Conservation (phyloP, 2,888 invertebrate genomes). For the Cheilosia pagana region DNA sequence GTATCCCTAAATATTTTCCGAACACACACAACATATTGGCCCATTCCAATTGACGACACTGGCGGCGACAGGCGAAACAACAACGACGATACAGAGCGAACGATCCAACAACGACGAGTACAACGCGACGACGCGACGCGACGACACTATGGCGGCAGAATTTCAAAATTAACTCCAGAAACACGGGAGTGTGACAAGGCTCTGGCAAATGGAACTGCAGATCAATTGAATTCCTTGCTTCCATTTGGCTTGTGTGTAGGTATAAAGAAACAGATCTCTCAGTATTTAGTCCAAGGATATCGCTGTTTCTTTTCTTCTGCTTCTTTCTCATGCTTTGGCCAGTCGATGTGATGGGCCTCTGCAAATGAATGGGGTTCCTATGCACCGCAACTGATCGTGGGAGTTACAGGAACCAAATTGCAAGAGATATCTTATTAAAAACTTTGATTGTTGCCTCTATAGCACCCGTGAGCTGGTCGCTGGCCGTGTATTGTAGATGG, state of each 20-base stretch:
- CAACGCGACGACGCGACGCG: constrained; percentile 69
- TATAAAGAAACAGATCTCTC: constrained; percentile 20
- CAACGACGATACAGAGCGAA: constrained; percentile 49
- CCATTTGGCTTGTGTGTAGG: constrained; percentile 63
- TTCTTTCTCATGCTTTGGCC: neutral
- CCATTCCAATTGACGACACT: constrained; percentile 73
- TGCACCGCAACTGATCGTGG: constrained; percentile 44
- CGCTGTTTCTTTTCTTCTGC: neutral
- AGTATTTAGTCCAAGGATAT: constrained; percentile 73
- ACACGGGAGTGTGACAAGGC: constrained; percentile 71
- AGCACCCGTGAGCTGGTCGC: constrained; percentile 1
- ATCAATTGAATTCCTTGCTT: constrained; percentile 73
- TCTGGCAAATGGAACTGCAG: constrained; percentile 62
- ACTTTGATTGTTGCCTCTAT: constrained; percentile 37
- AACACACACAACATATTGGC: constrained; percentile 74
- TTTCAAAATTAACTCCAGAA: constrained; percentile 72
- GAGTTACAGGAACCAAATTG: constrained; percentile 69
- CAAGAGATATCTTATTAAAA: constrained; percentile 70
- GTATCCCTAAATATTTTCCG: constrained; percentile 67
- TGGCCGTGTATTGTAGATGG: neutral
- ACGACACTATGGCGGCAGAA: constrained; percentile 75
- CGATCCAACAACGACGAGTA: constrained; percentile 47
- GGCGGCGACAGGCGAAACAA: constrained; percentile 52
- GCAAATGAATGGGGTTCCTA: constrained; percentile 62
- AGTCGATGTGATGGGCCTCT: constrained; percentile 22